These are phyloP conservation scores for Leistus spinibarbis DNA, from an alignment of 2,888 invertebrate species.

Conservation along the genomic window DNA sequence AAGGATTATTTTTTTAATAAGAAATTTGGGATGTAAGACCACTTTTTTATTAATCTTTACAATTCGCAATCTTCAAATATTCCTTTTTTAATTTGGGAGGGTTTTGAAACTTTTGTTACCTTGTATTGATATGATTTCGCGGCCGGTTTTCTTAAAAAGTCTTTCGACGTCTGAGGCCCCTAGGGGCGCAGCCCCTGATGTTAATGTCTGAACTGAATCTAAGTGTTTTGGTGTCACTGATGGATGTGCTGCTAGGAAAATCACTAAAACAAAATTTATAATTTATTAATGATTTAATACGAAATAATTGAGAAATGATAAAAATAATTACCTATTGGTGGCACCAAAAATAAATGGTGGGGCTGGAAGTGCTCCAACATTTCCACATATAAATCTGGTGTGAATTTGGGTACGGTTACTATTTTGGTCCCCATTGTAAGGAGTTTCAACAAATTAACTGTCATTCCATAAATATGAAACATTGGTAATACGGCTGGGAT, in stretches of 20 bases:
- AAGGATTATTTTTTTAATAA: too few relatives aligned
- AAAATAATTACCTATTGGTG: conserved; percentile 71
- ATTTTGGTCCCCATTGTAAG: conserved; percentile 67
- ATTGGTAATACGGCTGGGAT: conserved; percentile 77
- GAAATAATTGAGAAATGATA: neutral
- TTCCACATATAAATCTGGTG: conserved; percentile 69
- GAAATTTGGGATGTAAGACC: too few relatives aligned
- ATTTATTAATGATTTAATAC: neutral
- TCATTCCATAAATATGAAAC: conserved; percentile 82
- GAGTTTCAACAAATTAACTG: conserved; percentile 65
- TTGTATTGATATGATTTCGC: conserved; percentile 48
- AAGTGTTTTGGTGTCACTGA: conserved; percentile 64
- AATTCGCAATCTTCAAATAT: too few relatives aligned
- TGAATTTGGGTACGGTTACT: conserved; percentile 76
- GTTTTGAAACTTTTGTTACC: too few relatives aligned
- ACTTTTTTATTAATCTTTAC: too few relatives aligned
- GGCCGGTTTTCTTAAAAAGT: conserved; percentile 58
- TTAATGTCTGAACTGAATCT: conserved; percentile 60
- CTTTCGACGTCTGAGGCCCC: conserved; percentile 63
- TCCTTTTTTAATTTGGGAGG: too few relatives aligned
- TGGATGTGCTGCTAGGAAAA: conserved; percentile 71
- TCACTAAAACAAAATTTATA: conserved; percentile 63
- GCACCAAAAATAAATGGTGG: conserved; percentile 74
- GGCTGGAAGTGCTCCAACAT: conserved; percentile 68
- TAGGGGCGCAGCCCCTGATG: conserved; percentile 74